These are phyloP conservation scores for Hippopotamyrus pictus DNA, from an alignment of 2,797 vertebrate species.

Conservation along the genomic window DNA sequence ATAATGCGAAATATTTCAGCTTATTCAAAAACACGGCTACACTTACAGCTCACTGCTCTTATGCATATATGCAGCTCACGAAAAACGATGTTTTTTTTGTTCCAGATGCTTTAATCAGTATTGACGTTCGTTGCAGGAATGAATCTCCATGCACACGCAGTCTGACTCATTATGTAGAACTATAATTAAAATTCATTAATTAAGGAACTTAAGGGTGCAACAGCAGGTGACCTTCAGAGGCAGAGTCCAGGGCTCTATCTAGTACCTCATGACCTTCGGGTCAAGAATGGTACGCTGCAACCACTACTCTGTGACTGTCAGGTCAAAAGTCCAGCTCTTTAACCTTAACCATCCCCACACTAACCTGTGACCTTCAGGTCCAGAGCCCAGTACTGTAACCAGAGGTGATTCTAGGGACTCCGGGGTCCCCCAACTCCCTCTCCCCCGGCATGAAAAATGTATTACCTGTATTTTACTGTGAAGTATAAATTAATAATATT, in stretches of 20 bases:
- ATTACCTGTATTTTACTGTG: background rate
- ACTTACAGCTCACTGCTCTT: background rate
- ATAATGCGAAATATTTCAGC: background rate
- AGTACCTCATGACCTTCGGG: background rate
- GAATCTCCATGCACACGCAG: background rate
- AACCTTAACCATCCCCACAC: background rate
- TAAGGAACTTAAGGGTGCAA: background rate
- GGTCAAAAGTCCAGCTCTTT: background rate
- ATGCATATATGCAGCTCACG: background rate
- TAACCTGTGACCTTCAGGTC: background rate
- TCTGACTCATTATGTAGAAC: background rate
- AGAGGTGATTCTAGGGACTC: background rate
- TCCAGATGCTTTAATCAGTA: background rate
- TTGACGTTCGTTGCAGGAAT: background rate
- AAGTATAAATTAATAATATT: background rate
- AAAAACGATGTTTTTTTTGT: background rate
- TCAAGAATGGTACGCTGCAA: background rate
- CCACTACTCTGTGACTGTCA: background rate
- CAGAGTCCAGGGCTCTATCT: background rate
- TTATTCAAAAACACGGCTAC: background rate
- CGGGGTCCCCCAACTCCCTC: background rate
- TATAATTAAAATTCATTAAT: background rate
- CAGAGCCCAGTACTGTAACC: background rate
- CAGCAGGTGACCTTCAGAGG: background rate
- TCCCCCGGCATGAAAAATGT: background rate